These are phyloP conservation scores for Mystacornis crossleyi DNA, from an alignment of 2,113 vertebrate species.

Conservation along the genomic window DNA sequence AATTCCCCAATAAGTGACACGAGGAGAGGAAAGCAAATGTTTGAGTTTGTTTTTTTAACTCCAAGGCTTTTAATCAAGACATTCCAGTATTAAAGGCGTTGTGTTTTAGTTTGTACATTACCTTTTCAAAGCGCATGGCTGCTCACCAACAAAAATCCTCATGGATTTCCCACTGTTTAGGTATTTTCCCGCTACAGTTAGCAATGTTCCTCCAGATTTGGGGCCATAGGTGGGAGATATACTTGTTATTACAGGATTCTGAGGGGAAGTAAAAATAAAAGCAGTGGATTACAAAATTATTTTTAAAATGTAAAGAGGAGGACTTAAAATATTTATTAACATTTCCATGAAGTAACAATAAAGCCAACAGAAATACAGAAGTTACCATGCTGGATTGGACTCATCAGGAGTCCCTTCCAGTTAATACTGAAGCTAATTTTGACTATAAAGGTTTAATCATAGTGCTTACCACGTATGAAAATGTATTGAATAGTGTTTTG, in stretches of 20 bases:
- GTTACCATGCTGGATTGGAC: background rate
- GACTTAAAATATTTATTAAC: background rate
- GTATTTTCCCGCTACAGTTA: slow-evolving; percentile 88
- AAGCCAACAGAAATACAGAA: background rate
- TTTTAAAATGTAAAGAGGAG: background rate
- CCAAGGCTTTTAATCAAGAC: background rate
- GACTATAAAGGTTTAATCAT: background rate
- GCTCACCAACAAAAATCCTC: slow-evolving; percentile 85
- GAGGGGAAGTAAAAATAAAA: slow-evolving; percentile 14
- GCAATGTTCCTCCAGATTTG: slow-evolving; percentile 88
- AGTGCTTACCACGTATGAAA: slow-evolving; percentile 90
- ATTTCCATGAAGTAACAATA: background rate
- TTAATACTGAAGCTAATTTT: background rate
- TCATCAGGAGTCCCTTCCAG: background rate
- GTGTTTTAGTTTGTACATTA: slow-evolving; percentile 40
- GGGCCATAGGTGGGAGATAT: slow-evolving; percentile 92
- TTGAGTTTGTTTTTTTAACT: background rate
- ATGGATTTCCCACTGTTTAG: slow-evolving; percentile 85
- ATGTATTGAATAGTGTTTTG: slow-evolving; percentile 75
- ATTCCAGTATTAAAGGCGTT: background rate
- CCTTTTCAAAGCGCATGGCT: slow-evolving; percentile 88
- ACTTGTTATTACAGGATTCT: slow-evolving; percentile 88
- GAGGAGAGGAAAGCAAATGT: background rate
- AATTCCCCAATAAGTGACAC: background rate
- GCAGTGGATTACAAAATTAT: background rate